These are phyloP conservation scores for Hydrochoerus hydrochaeris DNA, from an alignment of 2,113 vertebrate species.

Conservation along the genomic window DNA sequence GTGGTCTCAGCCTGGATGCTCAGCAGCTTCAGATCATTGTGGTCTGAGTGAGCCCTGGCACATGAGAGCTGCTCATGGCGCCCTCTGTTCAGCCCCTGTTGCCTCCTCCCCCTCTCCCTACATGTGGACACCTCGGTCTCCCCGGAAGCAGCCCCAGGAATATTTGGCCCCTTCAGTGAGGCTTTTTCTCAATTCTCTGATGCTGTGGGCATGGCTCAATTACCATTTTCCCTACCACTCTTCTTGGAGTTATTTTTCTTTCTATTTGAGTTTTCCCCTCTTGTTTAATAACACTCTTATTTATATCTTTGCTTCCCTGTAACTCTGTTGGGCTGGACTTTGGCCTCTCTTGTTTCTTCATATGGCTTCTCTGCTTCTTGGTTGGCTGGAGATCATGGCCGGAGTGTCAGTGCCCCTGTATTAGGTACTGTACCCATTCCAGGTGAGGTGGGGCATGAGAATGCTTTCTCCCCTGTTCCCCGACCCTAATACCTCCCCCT, in stretches of 20 bases:
- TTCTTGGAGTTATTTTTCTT: constrained; percentile 66
- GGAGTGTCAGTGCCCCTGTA: constrained; percentile 96
- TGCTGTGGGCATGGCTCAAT: background rate
- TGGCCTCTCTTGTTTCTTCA: constrained; percentile 86
- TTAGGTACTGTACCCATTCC: constrained; percentile 93
- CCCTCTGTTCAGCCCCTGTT: background rate
- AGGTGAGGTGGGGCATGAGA: constrained; percentile 76
- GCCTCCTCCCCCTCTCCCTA: background rate
- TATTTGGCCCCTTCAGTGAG: background rate
- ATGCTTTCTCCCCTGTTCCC: constrained; percentile 48
- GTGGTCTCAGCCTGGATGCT: background rate
- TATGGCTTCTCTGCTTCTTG: constrained; percentile 89
- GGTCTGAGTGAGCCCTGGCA: background rate
- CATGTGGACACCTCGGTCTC: background rate
- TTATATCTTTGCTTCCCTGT: constrained; percentile 84
- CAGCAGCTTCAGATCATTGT: background rate
- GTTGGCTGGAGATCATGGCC: constrained; percentile 92
- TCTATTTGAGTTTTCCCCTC: constrained; percentile 79
- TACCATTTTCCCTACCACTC: background rate
- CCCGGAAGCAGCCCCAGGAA: background rate
- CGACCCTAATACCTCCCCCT: background rate
- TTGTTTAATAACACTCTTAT: constrained; percentile 83
- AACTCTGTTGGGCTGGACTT: constrained; percentile 89
- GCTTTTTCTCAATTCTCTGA: background rate
- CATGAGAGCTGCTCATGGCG: background rate